Conservation (phyloP, 2,113 vertebrate genomes). For the Ctenodactylus gundi region DNA sequence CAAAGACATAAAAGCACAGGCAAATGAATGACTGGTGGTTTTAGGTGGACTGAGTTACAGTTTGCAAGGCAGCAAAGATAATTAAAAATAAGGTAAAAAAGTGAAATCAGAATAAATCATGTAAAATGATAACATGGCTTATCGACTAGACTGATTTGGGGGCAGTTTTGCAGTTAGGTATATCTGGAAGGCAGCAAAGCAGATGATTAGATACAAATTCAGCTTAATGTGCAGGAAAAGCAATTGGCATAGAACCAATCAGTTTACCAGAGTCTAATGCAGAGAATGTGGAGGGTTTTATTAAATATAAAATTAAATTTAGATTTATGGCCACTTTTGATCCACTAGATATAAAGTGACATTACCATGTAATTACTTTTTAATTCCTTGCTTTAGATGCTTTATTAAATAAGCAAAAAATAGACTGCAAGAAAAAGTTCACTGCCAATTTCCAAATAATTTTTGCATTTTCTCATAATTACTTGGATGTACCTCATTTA, state of each 20-base stretch:
- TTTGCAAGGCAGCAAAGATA: neutral
- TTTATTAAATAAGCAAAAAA: constrained; percentile 51
- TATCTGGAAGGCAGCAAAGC: constrained; percentile 10
- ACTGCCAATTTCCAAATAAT: neutral
- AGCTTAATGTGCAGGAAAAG: constrained; percentile 19
- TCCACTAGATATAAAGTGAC: constrained; percentile 14
- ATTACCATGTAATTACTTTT: constrained; percentile 57
- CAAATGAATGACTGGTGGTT: neutral
- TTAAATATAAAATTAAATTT: constrained; percentile 65
- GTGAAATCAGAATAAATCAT: neutral
- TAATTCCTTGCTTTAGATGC: constrained; percentile 37
- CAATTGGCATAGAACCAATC: constrained; percentile 8
- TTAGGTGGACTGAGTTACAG: neutral
- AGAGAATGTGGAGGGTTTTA: constrained; percentile 37
- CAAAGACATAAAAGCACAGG: neutral
- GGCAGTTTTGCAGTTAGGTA: neutral
- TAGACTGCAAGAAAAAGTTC: neutral
- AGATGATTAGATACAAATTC: neutral
- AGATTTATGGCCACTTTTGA: constrained; percentile 42
- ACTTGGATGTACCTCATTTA: neutral
- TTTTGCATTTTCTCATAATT: constrained; percentile 43
- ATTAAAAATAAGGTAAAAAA: constrained; percentile 18
- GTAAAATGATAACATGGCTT: neutral
- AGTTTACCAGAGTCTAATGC: constrained; percentile 19
- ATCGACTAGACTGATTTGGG: neutral